Percentiles rank a stretch among this genome's conserved stretches.
phyloP scores from a whole-genome alignment of 2,888 invertebrate genomes.

The Ophion obscuratus region DNA sequence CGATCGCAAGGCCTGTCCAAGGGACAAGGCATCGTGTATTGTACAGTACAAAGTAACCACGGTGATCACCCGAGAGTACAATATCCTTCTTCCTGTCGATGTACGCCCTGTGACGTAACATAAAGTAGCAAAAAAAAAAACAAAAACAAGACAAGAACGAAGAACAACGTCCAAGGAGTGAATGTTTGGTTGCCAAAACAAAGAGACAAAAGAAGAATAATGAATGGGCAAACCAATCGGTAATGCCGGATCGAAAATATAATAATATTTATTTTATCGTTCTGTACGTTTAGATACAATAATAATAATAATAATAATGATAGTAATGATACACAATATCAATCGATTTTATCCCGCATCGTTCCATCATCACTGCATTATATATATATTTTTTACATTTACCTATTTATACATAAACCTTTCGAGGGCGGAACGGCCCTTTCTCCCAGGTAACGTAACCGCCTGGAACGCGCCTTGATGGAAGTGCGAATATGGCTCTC shows the following conservation, averaged over 20 bases:
- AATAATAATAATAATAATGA: slow-evolving; percentile 80
- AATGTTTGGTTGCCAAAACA: slow-evolving; percentile 46
- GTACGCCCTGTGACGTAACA: slow-evolving; percentile 7
- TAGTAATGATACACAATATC: slow-evolving; percentile 82
- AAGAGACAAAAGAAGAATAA: slow-evolving; percentile 65
- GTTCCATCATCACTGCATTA: slow-evolving; percentile 78
- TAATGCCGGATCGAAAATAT: slow-evolving; percentile 80
- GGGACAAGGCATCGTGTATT: slow-evolving; percentile 45
- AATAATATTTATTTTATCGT: slow-evolving; percentile 81
- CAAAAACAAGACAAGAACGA: slow-evolving; percentile 2
- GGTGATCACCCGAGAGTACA: slow-evolving; percentile 65
- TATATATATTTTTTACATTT: slow-evolving; percentile 76
- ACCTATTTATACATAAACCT: slow-evolving; percentile 81
- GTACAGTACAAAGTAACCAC: slow-evolving; percentile 58
- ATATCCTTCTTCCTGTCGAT: slow-evolving; percentile 31
- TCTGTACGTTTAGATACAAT: slow-evolving; percentile 81
- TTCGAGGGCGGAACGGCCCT: slow-evolving; percentile 69
- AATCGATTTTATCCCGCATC: slow-evolving; percentile 76
- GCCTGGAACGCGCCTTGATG: slow-evolving; percentile 57
- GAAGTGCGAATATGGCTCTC: slow-evolving; percentile 74
- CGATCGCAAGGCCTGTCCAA: slow-evolving; percentile 12
- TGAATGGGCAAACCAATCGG: slow-evolving; percentile 60
- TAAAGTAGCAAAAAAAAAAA: neutral
- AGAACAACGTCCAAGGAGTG: slow-evolving; percentile 7
- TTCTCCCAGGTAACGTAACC: slow-evolving; percentile 42